Evolutionary conservation across 2,113 vertebrate species (phyloP).

Genomic region (Falcunculus frontatus): DNA sequence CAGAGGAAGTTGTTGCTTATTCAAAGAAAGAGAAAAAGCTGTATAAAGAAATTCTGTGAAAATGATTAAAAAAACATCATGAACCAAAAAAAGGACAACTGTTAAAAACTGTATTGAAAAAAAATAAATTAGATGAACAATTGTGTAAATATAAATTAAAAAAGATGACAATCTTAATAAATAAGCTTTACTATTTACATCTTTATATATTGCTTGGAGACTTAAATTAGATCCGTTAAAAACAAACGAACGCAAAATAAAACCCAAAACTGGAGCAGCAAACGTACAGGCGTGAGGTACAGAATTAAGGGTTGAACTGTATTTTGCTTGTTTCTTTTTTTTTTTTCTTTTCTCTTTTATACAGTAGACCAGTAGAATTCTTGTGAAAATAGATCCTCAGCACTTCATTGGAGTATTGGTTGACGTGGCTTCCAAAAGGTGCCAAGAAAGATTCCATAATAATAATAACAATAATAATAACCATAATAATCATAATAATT

Average conservation of each 20-base stretch:
- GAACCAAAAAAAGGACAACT: conserved; percentile 77
- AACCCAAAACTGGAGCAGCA: conserved; percentile 93
- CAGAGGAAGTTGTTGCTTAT: conserved; percentile 56
- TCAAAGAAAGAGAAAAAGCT: conserved; percentile 58
- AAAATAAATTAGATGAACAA: conserved; percentile 99
- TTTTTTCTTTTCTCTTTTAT: conserved; percentile 64
- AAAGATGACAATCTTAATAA: conserved; percentile 99
- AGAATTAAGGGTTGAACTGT: conserved; percentile 84
- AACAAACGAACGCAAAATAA: conserved; percentile 79
- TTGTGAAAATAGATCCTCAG: conserved; percentile 79
- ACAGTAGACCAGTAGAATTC: conserved; percentile 89
- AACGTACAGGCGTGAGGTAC: conserved; percentile 97
- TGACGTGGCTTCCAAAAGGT: conserved; percentile 80
- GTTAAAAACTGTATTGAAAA: conserved; percentile 91
- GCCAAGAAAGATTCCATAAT: conserved; percentile 76
- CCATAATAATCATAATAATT: conserved; percentile 73
- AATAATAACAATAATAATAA: conserved; percentile 67
- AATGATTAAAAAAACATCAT: conserved; percentile 64
- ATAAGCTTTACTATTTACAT: conserved; percentile 99
- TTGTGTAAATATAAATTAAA: conserved; percentile 99
- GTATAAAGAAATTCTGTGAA: conserved; percentile 73
- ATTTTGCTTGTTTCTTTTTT: conserved; percentile 67
- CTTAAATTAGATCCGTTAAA: conserved; percentile 87
- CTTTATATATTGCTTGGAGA: conserved; percentile 94
- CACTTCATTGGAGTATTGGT: conserved; percentile 76